Evolutionary conservation across 2,113 vertebrate genomes (phyloP), one percentile per base, ranked within the genome.

Genomic region (Chelonoidis abingdonii): DNA sequence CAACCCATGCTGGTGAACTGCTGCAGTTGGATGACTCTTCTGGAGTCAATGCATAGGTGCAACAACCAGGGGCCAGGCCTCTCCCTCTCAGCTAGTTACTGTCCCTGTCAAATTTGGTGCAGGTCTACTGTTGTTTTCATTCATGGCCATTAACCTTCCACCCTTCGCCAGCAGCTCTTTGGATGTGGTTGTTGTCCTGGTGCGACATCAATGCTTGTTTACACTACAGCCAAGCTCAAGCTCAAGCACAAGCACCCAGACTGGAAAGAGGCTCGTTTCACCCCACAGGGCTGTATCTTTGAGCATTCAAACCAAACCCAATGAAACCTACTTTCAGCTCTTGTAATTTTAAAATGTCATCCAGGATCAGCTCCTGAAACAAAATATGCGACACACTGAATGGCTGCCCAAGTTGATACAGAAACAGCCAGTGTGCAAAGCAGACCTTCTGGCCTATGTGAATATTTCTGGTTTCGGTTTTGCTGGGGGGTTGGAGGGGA

Each of bases 391-490:
- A 52, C 91, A 81, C 12, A 25, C 84, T 10, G 19, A 44, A 50
- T 6, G 31, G 62, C 62, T 52, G 89, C 93, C 88, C 83, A 59
- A 56, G 72, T 80, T 50, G 3, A 79, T 1, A 5, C 27, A 17
- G 76, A 79, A n/a, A 83, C 10, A 1, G 69, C 80, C n/a, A 54
- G n/a, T 87, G 80, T 59, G 83, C 0, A 2, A 86, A 84, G 25
- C 93, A 86, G 88, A 95, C 14, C 62, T 81, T 0, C 0, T 75
- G 41, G 88, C 83, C 84, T 0, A 1, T 59, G 35, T 56, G 59
- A 94, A 89, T 65, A 94, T 92, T 92, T 90, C 72, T 4, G 13
- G 52, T 95, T 89, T 96, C 87, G 35, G 76, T 83, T 78, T 17
- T 54, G 47, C 76, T 14, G 29, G 47, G 89, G 87, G 56, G n/a